Evolutionary conservation across 1,140 invertebrate genomes (phyloP), one percentile per base, ranked within the genome.

Genomic region (Trialeurodes vaporariorum): DNA sequence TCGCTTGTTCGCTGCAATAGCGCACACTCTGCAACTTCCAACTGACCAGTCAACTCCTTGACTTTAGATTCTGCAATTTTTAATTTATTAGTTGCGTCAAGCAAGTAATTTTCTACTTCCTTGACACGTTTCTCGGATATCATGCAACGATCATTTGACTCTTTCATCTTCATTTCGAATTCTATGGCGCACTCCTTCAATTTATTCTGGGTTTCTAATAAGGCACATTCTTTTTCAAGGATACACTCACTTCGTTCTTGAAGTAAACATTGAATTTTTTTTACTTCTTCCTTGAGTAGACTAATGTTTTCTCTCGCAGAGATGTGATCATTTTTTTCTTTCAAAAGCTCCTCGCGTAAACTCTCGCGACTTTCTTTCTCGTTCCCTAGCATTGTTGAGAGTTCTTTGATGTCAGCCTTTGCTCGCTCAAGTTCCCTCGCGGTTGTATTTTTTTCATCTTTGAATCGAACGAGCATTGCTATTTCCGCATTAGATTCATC

Each of bases 191-290:
- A 63, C 40, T 70, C 63, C 59, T 68, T 66, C 59, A 65, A 27
- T 63, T 49, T 66, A 40, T 71, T 70, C 67, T 71, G 27, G n/a
- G 61, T 67, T 24, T 80, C 77, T 2, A 79, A 74, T 25, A 81
- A 61, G 27, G 75, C 72, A 64, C 78, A 76, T 17, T 49, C 34
- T 17, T 49, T 49, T 49, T 49, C 34, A 5, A 49, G 34, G 34
- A 49, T 49, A 17, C 34, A 49, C 17, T 49, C 34, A 5, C 17
- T 49, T 49, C 17, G 34, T 17, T 5, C 17, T 49, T 49, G 34
- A 49, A 49, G 5, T 9, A 9, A 17, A 5, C 5, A 5, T 49
- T 49, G 34, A 9, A 49, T 17, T 49, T 49, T 5, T 49, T 49
- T 49, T 5, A 49, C 17, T 17, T 49, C 34, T 9, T 9, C 34